Evolutionary conservation across 2,888 invertebrate genomes (phyloP), one percentile per base, ranked within the genome.

Genomic region (Loripinus fragilis): DNA sequence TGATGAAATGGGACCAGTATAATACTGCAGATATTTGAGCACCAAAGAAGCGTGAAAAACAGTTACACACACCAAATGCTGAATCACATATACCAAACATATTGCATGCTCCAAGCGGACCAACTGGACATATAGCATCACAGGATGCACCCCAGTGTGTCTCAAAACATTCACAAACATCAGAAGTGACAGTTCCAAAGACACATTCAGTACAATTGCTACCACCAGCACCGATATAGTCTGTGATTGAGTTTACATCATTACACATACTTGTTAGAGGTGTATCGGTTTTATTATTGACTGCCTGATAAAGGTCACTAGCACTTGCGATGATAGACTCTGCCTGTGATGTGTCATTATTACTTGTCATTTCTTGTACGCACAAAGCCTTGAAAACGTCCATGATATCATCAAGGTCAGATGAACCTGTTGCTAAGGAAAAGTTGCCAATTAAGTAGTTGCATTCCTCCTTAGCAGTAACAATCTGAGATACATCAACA

Each of bases 141-240:
- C 90, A 90, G 8, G 71, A 28, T 8, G 35, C 15, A 28, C 90
- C 90, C 81, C 83, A 88, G 74, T 85, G 84, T 5, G 84, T 81
- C 10, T 80, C 65, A 25, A 76, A 76, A 67, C 89, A 89, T 5
- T 77, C 67, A 78, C 89, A 89, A 0, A 55, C 67, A 25, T 65
- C 73, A 17, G 42, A 66, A 2, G 70, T 65, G 7, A 78, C 55
- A 33, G 33, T 69, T 12, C 88, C 88, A 83, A 89, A 89, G 3
- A 74, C 35, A 70, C 89, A 89, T 28, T 50, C 20, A 0, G 67
- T 65, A 45, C 86, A 86, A 17, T 55, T 81, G 15, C 68, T 30
- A 12, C 87, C 88, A 64, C 75, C 67, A 33, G 71, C 79, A 17
- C 81, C 75, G 25, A 86, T 69, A 50, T 80, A 85, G 2, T 60